phyloP scores from a whole-genome alignment of 64 coral and sea anemone species.

The Montipora cactus region DNA sequence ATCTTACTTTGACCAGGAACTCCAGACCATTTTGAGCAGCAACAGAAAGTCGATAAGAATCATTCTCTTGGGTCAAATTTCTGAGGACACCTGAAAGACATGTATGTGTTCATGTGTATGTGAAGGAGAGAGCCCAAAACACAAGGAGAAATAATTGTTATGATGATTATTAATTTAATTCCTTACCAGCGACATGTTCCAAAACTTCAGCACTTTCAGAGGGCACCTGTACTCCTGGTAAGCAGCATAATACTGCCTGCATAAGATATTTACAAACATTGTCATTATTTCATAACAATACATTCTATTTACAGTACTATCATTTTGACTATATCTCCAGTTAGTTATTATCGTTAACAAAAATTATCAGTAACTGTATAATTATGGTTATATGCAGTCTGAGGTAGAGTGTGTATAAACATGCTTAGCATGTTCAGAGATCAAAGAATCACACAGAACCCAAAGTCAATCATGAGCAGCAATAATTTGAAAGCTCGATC shows the following conservation, averaged over 20 bases:
- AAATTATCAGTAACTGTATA: too few relatives aligned
- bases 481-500: too few relatives aligned
- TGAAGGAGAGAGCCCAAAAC: too few relatives aligned
- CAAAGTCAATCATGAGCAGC: too few relatives aligned
- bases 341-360: too few relatives aligned
- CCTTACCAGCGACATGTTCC: conserved; percentile 82
- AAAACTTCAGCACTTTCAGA: conserved; percentile 67
- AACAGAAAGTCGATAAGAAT: conserved; percentile 59
- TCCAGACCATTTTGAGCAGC: conserved; percentile 69
- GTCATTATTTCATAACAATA: not conserved
- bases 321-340: too few relatives aligned
- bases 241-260: conserved; percentile 83
- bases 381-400: too few relatives aligned
- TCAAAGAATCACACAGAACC: too few relatives aligned
- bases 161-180: not conserved
- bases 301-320: not conserved
- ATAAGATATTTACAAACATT: not conserved
- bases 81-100: conserved; percentile 75
- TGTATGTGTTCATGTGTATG: not conserved
- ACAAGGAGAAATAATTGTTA: too few relatives aligned
- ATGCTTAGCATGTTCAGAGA: too few relatives aligned
- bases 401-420: too few relatives aligned
- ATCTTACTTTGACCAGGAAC: conserved; percentile 86
- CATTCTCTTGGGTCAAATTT: conserved; percentile 76
- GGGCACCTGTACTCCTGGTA: conserved; percentile 78